Base-by-base conservation (phyloP, 2,797 vertebrate species). In the Fringilla coelebs region DNA sequence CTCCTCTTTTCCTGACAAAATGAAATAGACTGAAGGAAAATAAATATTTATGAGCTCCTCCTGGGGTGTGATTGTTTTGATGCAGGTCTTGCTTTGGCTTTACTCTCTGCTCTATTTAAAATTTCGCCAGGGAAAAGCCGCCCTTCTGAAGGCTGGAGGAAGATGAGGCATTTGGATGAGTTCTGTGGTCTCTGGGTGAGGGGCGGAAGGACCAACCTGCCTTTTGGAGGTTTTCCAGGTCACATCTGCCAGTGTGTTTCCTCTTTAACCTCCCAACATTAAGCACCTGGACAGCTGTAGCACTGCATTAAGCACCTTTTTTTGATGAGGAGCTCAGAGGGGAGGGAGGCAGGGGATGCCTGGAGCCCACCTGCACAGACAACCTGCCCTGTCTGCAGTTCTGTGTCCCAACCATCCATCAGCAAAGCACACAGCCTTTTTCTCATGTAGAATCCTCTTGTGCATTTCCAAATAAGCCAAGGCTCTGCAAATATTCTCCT, bases 21-120 rank as follows among this genome's bases (percentile, higher is more conserved):
- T n/a, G 54, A 88, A 95, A 87, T 63, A 78, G 62, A 52, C 31
- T 1, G 13, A 88, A 89, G 85, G 22, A 77, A 83, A 89, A 94
- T 93, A 83, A 96, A 95, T 97, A 95, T 97, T 95, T 85, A 96
- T 95, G 89, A 95, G 77, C 52, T 82, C 72, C 91, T 94, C 93
- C 83, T 77, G 85, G 78, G 57, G 67, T 79, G 91, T 34, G 91
- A 93, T 62, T 79, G 88, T 85, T 94, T 74, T 79, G 94, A 96
- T 62, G 83, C 67, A 74, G 89, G 95, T 65, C 92, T 91, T 67
- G 78, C 40, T 48, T 78, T 48, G 58, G 40, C 40, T 93, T 80
- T 78, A 6, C 60, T 79, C 66, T 70, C 60, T 86, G 78, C 40
- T 74, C 83, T 82, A 57, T 36, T 79, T 85, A 68, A 49, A 80